These are phyloP conservation scores for Alouatta palliata DNA, from an alignment of 2,113 vertebrate genomes.

Conservation along the genomic window DNA sequence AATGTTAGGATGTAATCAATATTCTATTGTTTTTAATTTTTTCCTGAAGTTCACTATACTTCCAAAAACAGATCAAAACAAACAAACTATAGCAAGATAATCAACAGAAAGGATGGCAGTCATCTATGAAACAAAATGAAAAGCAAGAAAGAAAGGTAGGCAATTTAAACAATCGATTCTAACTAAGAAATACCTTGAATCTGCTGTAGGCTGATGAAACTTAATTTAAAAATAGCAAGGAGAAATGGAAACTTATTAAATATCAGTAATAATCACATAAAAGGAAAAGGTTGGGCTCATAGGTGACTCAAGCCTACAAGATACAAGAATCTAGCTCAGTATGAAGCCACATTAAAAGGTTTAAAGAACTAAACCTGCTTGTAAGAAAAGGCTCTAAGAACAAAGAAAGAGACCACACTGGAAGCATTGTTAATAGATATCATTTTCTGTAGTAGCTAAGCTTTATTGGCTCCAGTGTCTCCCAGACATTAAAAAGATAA, in stretches of 20 bases:
- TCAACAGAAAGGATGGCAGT: neutral
- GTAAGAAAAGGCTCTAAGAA: neutral
- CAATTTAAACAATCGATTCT: neutral
- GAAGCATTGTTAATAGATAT: neutral
- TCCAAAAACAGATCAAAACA: neutral
- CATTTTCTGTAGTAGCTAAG: neutral
- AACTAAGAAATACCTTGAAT: neutral
- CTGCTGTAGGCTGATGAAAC: neutral
- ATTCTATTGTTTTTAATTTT: neutral
- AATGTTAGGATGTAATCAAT: neutral
- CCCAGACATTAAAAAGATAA: conserved; percentile 1
- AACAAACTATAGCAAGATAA: neutral
- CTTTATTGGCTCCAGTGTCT: neutral
- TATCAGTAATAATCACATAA: neutral
- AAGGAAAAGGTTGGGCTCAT: neutral
- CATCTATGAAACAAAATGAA: conserved; percentile 24
- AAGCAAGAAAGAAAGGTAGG: neutral
- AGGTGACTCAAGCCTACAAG: neutral
- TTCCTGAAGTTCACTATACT: neutral
- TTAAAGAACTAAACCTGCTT: neutral
- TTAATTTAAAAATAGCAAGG: neutral
- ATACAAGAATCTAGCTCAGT: neutral
- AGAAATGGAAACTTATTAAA: conserved; percentile 22
- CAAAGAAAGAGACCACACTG: neutral
- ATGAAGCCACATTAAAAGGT: neutral